Percentiles rank a stretch among this genome's conserved stretches.
phyloP scores from a whole-genome alignment of 2,888 invertebrate genomes.

The Sinhomidia bicolor region DNA sequence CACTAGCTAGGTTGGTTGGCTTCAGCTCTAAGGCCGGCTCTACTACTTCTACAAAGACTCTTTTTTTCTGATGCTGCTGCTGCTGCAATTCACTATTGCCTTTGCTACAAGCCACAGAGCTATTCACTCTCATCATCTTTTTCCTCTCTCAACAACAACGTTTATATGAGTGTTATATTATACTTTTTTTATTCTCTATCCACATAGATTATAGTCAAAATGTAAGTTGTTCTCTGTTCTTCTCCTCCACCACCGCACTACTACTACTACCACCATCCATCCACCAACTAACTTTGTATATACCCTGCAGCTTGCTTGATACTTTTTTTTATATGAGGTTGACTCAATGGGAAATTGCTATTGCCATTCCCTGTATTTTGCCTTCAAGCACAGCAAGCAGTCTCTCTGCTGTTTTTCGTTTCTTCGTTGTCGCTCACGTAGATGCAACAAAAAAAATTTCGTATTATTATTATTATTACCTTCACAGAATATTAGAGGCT shows the following conservation, averaged over 20 bases:
- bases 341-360: conserved; percentile 68
- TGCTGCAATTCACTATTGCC: neutral
- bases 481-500: conserved; percentile 55
- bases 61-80: neutral
- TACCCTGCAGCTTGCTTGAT: conserved; percentile 34
- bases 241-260: neutral
- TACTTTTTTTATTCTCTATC: conserved; percentile 9
- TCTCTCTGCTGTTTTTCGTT: conserved; percentile 54
- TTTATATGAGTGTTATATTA: conserved; percentile 13
- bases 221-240: neutral
- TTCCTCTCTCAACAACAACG: neutral
- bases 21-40: too few species aligned
- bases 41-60: neutral
- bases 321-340: conserved; percentile 56
- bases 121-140: conserved; percentile 30
- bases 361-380: conserved; percentile 59
- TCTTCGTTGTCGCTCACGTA: conserved; percentile 49
- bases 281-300: neutral
- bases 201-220: conserved; percentile 35
- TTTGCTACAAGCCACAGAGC: neutral
- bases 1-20: neutral
- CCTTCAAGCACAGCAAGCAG: conserved; percentile 69
- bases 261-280: too few species aligned
- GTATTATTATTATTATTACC: conserved; percentile 63
- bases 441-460: conserved; percentile 49